A percentile compares a stretch with the other conserved stretches of the same genome.
Conservation (phyloP, 2,113 vertebrate genomes). For the Syngnathus typhle region DNA sequence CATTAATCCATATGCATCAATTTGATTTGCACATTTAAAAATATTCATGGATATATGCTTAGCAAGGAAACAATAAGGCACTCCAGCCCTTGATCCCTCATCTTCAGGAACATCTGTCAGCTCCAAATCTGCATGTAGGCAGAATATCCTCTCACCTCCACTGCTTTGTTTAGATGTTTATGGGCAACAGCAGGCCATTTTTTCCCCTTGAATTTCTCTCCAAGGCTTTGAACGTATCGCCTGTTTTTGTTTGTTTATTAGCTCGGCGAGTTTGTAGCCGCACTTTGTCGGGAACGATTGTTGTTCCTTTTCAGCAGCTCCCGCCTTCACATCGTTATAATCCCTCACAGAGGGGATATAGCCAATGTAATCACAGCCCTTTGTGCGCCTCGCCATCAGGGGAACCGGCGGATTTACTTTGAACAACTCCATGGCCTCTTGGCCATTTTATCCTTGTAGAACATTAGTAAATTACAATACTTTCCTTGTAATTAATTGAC, state of each 20-base stretch:
- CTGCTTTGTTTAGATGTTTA: constrained; percentile 27
- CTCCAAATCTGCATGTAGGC: constrained; percentile 20
- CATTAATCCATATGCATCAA: neutral
- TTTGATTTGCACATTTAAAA: neutral
- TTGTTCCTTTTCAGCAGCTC: constrained; percentile 34
- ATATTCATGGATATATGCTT: neutral
- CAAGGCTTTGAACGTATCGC: constrained; percentile 47
- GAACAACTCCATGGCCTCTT: neutral
- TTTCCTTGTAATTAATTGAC: constrained; percentile 1
- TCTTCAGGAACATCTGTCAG: constrained; percentile 35
- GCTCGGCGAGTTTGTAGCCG: constrained; percentile 40
- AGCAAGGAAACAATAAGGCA: neutral
- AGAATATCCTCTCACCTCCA: constrained; percentile 32
- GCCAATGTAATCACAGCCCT: neutral
- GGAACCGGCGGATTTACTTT: constrained; percentile 13
- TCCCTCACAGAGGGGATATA: constrained; percentile 22
- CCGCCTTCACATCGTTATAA: constrained; percentile 22
- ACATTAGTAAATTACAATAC: neutral
- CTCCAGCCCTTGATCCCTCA: neutral
- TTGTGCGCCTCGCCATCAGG: neutral
- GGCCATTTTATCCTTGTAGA: neutral
- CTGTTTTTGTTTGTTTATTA: constrained; percentile 50
- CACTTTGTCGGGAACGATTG: constrained; percentile 32
- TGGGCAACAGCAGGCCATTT: constrained; percentile 46
- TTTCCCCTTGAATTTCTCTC: constrained; percentile 52